Percentiles rank a stretch among this genome's conserved stretches.
phyloP scores from a whole-genome alignment of 2,888 invertebrate genomes.

The Volucella bombylans region DNA sequence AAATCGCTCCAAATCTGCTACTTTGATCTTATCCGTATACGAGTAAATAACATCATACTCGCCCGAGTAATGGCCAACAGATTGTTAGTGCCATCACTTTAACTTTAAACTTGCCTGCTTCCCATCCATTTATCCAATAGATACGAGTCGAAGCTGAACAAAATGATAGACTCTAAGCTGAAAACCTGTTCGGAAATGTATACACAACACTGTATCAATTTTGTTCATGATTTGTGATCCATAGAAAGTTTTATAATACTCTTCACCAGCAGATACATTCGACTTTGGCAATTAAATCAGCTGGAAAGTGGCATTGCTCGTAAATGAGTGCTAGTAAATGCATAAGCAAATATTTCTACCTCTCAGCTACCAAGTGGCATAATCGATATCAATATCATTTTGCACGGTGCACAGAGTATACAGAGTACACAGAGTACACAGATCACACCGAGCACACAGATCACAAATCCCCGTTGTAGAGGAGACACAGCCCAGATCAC shows the following conservation, averaged over 20 bases:
- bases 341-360: too few relatives aligned
- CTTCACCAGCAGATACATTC: not conserved
- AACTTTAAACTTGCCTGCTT: too few relatives aligned
- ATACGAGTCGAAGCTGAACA: not conserved
- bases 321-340: not conserved
- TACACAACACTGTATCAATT: not conserved
- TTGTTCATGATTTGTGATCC: constrained; percentile 6
- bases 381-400: too few relatives aligned
- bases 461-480: too few relatives aligned
- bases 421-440: too few relatives aligned
- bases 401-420: too few relatives aligned
- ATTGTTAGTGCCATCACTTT: too few relatives aligned
- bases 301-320: constrained; percentile 32
- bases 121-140: too few relatives aligned
- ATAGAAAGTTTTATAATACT: constrained; percentile 52
- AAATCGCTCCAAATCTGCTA: constrained; percentile 32
- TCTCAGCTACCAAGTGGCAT: too few relatives aligned
- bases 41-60: not conserved
- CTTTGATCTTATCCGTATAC: constrained; percentile 15
- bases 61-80: too few relatives aligned
- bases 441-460: too few relatives aligned
- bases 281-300: constrained; percentile 55
- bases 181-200: constrained; percentile 42
- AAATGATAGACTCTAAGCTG: constrained; percentile 12
- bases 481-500: too few relatives aligned